These are phyloP conservation scores for Enteromius afrohamiltoni DNA, from an alignment of 2,797 vertebrate species.

Conservation along the genomic window DNA sequence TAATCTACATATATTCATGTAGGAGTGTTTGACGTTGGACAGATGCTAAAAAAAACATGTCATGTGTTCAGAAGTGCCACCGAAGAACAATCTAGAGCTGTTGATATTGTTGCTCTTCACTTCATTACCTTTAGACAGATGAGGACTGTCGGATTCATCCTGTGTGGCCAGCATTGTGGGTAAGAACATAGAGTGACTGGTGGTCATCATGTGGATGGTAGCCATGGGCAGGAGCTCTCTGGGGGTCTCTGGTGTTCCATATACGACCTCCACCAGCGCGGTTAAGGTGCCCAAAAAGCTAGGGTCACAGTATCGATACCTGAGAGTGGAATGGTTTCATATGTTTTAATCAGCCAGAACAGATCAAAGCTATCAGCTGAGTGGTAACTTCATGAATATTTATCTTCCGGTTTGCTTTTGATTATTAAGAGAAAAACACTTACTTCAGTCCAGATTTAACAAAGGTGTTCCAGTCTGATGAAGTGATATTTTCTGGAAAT, in stretches of 20 bases:
- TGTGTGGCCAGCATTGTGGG: slow-evolving; percentile 80
- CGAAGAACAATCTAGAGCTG: not conserved
- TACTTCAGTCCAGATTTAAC: slow-evolving; percentile 93
- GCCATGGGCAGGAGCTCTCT: slow-evolving; percentile 77
- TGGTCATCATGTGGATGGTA: slow-evolving; percentile 88
- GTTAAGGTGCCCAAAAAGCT: slow-evolving; percentile 80
- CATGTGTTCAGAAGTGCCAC: not conserved
- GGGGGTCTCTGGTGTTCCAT: slow-evolving; percentile 65
- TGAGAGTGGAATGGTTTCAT: slow-evolving; percentile 58
- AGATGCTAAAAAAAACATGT: not conserved
- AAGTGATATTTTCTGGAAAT: slow-evolving; percentile 72
- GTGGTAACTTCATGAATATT: too few species aligned
- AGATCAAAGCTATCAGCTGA: not conserved
- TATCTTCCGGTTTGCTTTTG: not conserved
- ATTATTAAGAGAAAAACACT: slow-evolving; percentile 56
- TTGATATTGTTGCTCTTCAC: not conserved
- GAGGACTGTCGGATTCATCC: slow-evolving; percentile 64
- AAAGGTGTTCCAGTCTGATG: slow-evolving; percentile 86
- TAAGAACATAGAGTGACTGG: slow-evolving; percentile 92
- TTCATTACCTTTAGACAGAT: slow-evolving; percentile 79
- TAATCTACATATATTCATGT: not conserved
- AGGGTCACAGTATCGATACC: slow-evolving; percentile 85
- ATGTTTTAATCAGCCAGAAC: not conserved
- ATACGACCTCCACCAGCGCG: slow-evolving; percentile 74
- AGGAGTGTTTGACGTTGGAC: not conserved